phyloP scores from a whole-genome alignment of 2,113 vertebrate species.

The Odobenus rosmarus region DNA sequence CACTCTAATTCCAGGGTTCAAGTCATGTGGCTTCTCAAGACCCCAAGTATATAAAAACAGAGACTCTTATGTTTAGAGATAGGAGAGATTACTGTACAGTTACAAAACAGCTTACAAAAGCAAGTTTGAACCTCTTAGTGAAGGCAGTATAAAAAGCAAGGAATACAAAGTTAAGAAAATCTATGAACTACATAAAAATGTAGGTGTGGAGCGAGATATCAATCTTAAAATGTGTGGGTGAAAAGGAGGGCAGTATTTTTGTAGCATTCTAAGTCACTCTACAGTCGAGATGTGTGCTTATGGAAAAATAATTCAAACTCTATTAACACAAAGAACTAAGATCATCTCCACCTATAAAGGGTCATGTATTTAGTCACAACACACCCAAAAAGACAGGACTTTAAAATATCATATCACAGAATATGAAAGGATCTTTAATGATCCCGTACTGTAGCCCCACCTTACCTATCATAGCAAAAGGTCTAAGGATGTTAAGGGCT shows the following conservation, averaged over 20 bases:
- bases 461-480: background rate
- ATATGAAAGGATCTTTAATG: background rate
- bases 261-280: background rate
- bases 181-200: background rate
- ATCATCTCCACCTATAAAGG: background rate
- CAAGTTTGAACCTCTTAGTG: background rate
- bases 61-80: background rate
- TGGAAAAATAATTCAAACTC: background rate
- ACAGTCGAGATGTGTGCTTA: background rate
- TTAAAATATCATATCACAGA: background rate
- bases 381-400: background rate
- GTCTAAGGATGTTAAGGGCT: background rate
- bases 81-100: background rate
- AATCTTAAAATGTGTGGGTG: background rate
- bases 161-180: background rate
- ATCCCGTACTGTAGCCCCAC: background rate
- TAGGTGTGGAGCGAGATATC: background rate
- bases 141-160: background rate
- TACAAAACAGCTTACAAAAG: background rate
- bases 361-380: background rate
- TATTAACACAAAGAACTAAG: background rate
- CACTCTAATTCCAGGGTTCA: background rate
- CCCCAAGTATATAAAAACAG: background rate
- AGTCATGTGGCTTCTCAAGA: background rate
- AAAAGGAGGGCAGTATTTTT: background rate